Conservation (phyloP, 1,140 invertebrate genomes). For the Caligus rogercresseyi region DNA sequence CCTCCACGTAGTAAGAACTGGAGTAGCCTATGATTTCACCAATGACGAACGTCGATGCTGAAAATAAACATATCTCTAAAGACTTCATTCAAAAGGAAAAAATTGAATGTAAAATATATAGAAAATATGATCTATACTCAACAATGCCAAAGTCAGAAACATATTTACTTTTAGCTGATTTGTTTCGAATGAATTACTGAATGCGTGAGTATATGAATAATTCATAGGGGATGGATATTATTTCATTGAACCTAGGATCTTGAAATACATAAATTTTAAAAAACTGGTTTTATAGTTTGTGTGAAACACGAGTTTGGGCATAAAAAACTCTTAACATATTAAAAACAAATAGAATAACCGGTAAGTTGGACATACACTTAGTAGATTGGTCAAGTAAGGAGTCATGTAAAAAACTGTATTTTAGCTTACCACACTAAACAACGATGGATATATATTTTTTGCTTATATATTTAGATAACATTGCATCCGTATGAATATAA, state of each 20-base stretch:
- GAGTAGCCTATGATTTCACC: background rate
- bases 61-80: background rate
- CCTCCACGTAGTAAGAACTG: background rate
- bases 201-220: background rate
- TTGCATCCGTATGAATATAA: too few species aligned
- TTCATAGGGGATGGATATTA: too few species aligned
- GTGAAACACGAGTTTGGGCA: too few species aligned
- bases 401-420: too few species aligned
- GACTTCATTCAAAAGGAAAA: background rate
- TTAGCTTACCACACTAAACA: too few species aligned
- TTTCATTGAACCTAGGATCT: background rate
- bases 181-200: background rate
- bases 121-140: background rate
- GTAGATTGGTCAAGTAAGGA: too few species aligned
- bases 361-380: too few species aligned
- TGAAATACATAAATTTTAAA: background rate
- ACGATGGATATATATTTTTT: too few species aligned
- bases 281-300: too few species aligned
- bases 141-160: background rate
- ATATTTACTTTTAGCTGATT: background rate
- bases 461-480: too few species aligned
- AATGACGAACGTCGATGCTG: background rate
- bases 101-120: background rate
- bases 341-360: too few species aligned
- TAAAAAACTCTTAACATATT: too few species aligned